Evolutionary conservation across 2,888 invertebrate genomes (phyloP), one percentile per base, ranked within the genome.

Genomic region (Acanthosoma haemorrhoidale): DNA sequence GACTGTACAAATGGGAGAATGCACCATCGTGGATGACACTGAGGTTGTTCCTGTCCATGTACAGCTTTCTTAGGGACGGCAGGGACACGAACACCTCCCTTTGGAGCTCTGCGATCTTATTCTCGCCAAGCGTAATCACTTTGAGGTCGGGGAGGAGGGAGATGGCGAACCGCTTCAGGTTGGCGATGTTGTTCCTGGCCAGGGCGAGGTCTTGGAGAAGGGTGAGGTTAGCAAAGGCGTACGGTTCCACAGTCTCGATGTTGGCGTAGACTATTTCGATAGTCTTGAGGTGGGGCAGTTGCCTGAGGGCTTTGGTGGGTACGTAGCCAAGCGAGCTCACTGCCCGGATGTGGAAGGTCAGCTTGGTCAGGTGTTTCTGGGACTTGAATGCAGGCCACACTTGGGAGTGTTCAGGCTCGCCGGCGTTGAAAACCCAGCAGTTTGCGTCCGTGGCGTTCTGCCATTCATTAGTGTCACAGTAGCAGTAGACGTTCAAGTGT

Each of bases 11-110:
- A 75, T 89, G 85, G 75, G 84, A 84, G 77, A 91, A 94, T 21
- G 96, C 90, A 73, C 90, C 90, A 73, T 94, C 92, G 76, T 92
- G 94, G 73, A 95, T 84, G 36, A 87, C 84, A 72, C 90, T 88
- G 75, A 97, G 85, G 78, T 90, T 89, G 81, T 97, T 97, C 78
- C 89, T 89, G 76, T 92, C 91, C 66, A 97, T 83, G 74, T 87
- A 87, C 41, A 97, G 84, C 73, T 89, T 87, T 76, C 87, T 86
- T 74, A 91, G 80, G 69, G 84, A 84, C 0, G 91, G 91, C 69
- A 92, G 79, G 78, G 89, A 87, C 59, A 86, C 84, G 79, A 93
- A 92, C 1, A 88, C 88, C 76, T 87, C 86, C 66, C 87, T 76
- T 76, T 87, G 87, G 68, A 93, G 85, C 78, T 90, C 90, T 13